A percentile compares a stretch with the other conserved stretches of the same genome.
phyloP scores from a whole-genome alignment of 2,797 vertebrate genomes.

The Emys orbicularis region DNA sequence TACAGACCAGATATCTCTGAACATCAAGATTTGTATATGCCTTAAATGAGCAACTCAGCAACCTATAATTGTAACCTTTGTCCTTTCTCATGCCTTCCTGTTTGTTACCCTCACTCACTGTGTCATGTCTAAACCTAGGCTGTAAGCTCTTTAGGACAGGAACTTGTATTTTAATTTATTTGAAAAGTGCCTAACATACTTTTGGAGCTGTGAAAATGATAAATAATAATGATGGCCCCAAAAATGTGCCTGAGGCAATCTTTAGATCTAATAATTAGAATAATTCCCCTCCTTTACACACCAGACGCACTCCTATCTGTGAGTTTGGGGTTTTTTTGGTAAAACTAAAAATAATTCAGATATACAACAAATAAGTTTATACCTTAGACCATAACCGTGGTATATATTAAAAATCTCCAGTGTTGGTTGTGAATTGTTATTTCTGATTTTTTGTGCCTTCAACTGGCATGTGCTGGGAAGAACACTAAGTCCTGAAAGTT shows the following conservation, averaged over 20 bases:
- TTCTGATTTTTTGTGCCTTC: background rate
- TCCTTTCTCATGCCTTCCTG: background rate
- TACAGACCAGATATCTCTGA: background rate
- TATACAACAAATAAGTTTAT: background rate
- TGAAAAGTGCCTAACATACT: background rate
- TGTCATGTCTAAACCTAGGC: background rate
- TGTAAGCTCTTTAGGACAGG: background rate
- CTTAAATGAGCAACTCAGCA: background rate
- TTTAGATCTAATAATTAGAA: background rate
- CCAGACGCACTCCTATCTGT: background rate
- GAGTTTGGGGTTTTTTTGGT: background rate
- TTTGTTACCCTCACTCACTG: background rate
- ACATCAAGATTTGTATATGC: background rate
- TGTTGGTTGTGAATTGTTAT: background rate
- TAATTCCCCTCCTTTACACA: background rate
- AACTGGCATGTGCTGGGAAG: background rate
- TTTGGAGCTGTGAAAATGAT: background rate
- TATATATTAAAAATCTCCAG: background rate
- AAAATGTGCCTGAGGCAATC: background rate
- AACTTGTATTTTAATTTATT: background rate
- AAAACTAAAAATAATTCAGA: background rate
- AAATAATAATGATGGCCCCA: background rate
- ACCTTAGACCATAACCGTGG: background rate
- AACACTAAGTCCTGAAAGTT: background rate
- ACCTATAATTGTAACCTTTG: too few relatives aligned